phyloP scores from a whole-genome alignment of 2,797 vertebrate genomes.

The Chrysocyon brachyurus region DNA sequence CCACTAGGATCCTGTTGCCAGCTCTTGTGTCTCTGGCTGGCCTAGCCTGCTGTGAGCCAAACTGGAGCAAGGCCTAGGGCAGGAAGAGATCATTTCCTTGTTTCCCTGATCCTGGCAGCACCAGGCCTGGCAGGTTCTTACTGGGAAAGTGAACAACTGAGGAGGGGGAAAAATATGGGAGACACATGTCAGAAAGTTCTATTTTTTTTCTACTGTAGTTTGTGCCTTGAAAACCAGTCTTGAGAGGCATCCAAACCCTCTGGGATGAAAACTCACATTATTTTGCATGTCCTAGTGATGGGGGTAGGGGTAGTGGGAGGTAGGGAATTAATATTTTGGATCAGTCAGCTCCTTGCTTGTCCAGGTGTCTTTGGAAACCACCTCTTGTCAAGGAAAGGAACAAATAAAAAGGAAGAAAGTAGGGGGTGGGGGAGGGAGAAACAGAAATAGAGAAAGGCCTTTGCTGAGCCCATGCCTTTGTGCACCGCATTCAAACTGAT shows the following conservation, averaged over 20 bases:
- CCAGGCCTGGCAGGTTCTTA: slow-evolving; percentile 30
- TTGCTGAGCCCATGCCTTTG: slow-evolving; percentile 95
- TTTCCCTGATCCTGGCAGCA: background rate
- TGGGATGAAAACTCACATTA: background rate
- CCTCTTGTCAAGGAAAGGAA: slow-evolving; percentile 88
- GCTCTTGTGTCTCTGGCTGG: background rate
- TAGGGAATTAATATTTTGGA: slow-evolving; percentile 76
- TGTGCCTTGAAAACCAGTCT: slow-evolving; percentile 53
- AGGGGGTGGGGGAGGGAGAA: slow-evolving; percentile 88
- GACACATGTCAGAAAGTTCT: slow-evolving; percentile 31
- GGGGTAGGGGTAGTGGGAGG: background rate
- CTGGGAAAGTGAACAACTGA: background rate
- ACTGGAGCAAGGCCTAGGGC: background rate
- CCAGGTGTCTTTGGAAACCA: slow-evolving; percentile 88
- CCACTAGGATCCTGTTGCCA: background rate
- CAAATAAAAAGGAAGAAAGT: slow-evolving; percentile 89
- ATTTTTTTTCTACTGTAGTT: background rate
- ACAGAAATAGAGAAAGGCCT: slow-evolving; percentile 92
- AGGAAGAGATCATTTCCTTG: background rate
- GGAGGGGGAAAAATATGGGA: background rate
- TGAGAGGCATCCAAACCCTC: background rate
- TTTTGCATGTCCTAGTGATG: slow-evolving; percentile 76
- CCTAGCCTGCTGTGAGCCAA: background rate
- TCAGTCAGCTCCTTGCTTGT: slow-evolving; percentile 83
- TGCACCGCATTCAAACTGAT: slow-evolving; percentile 98